Evolutionary conservation across 1,140 invertebrate species (phyloP), one percentile per base, ranked within the genome.

Genomic region (Spodoptera litura): DNA sequence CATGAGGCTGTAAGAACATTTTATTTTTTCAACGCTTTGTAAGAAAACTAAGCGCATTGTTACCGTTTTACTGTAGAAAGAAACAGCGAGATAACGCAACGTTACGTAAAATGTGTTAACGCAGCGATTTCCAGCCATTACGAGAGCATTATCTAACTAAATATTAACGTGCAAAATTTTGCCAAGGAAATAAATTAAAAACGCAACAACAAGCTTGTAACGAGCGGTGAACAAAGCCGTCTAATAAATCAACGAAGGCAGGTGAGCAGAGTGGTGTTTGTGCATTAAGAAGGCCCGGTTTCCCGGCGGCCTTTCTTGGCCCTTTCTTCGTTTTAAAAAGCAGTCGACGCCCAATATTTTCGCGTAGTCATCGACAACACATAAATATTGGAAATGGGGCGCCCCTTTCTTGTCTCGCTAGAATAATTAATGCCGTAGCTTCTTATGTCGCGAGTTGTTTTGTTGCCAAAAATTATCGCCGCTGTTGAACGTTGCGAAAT

Each of bases 341-440:
- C 91, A 93, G 89, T 91, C 92, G 91, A 93, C 89, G 91, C 89
- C 89, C 89, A 88, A 90, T 91, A 93, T 94, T 93, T 94, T 91
- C 88, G 92, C 93, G 81, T 83, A 92, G 93, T 95, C 93, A 95
- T 94, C 91, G 91, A 87, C 92, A 95, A 94, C 94, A 94, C 94
- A 95, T 95, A 95, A 95, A 95, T 95, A 95, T 94, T 93, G 93
- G 89, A 92, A 94, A 91, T 93, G 90, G 89, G 89, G 89, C 88
- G 86, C 91, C 88, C 93, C 88, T 93, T 94, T 92, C 93, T 93
- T 93, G 92, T 93, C 90, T 92, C 87, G 88, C 83, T 79, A 82
- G 93, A 90, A 92, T 94, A 94, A 94, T 94, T 94, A 94, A 93
- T 92, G 92, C 88, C 83, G 85, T 90, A 85, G 89, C 88, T 89